Base-by-base conservation (phyloP, 2,113 vertebrate genomes). In the Boulengerochromis microlepis region DNA sequence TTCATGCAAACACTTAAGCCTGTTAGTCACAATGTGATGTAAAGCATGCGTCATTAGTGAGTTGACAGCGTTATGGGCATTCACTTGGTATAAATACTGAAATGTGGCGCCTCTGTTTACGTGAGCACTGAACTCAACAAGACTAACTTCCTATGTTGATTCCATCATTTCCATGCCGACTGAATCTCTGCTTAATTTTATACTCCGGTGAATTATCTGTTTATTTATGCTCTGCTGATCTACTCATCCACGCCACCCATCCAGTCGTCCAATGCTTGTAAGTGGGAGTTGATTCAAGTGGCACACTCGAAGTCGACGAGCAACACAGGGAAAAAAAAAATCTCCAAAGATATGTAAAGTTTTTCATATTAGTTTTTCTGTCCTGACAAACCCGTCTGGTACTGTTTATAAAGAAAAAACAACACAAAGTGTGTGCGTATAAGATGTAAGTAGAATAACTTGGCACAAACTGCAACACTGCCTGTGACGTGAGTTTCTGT, bases 1-100 rank as follows among this genome's bases (percentile, higher is more conserved):
- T 26, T 7, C 16, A 9, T 86, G 83, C 76, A 80, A 91, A 87
- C 50, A 40, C 45, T 87, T 78, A 74, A 85, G 64, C 84, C 40
- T 26, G 50, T 92, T 92, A 83, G 86, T 93, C 91, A 90, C 86
- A 80, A 47, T 10, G 61, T 87, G 87, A 86, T 35, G 59, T 69
- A 8, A 42, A 86, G 8, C 74, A 7, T 57, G 83, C 89, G 40
- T 92, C 92, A 92, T 12, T 3, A 29, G 61, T 35, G 35, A 71
- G 35, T 83, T 82, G 83, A 89, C 59, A 35, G 16, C 53, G 6
- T 82, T 85, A 52, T 29, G 15, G 78, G 18, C 53, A 81, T 82
- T 24, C 22, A 15, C 54, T 84, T 35, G 40, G 33, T 11, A 29
- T 80, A 78, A 45, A 83, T 50, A 71, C 22, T 83, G 19, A 82